phyloP scores from a whole-genome alignment of 2,888 invertebrate genomes.

The Buathra laborator region DNA sequence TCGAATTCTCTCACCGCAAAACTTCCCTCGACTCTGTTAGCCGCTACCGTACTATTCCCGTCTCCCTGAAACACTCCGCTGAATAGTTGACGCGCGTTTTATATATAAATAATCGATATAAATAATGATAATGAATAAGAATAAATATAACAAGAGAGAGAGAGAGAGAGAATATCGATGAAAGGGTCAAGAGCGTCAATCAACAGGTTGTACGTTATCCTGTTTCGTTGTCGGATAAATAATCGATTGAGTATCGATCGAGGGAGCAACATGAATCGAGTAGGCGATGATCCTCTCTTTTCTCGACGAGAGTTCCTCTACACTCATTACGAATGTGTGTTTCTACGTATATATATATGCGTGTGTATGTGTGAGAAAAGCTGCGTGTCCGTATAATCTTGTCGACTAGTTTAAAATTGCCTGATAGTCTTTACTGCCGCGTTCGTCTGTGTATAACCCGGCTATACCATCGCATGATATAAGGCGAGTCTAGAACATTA shows the following conservation, averaged over 20 bases:
- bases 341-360: conserved; percentile 8
- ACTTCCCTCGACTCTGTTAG: neutral
- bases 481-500: conserved; percentile 74
- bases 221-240: conserved; percentile 59
- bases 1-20: conserved; percentile 34
- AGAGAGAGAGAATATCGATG: neutral
- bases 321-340: neutral
- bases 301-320: conserved; percentile 14
- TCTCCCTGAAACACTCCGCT: conserved; percentile 14
- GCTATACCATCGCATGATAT: conserved; percentile 65
- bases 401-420: conserved; percentile 58
- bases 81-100: neutral
- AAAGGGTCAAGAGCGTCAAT: conserved; percentile 47
- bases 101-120: neutral
- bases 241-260: conserved; percentile 56
- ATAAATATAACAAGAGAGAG: neutral
- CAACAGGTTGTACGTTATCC: conserved; percentile 63
- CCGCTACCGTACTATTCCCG: neutral
- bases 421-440: conserved; percentile 54
- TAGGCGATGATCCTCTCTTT: conserved; percentile 53
- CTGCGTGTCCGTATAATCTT: conserved; percentile 62
- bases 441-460: conserved; percentile 23
- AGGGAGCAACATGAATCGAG: conserved; percentile 59
- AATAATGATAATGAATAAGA: neutral
- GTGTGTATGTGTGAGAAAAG: neutral